Conservation (phyloP, 2,888 invertebrate species). For the Cataglyphis cursor region DNA sequence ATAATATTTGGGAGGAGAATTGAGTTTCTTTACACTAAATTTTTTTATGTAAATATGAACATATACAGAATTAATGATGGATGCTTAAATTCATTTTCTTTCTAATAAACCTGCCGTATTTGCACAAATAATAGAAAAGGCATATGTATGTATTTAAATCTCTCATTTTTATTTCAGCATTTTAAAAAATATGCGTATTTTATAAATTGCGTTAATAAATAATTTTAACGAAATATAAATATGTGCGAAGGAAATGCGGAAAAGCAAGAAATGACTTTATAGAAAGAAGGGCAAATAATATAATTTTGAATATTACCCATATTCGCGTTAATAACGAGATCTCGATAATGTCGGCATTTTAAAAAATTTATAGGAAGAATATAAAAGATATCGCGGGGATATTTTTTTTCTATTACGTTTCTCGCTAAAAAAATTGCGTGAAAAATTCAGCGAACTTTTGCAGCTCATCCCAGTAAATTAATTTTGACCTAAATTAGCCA, state of each 20-base stretch:
- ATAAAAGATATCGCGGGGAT: background rate
- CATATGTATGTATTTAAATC: background rate
- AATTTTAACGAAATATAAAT: background rate
- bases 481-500: slow-evolving; percentile 41
- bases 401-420: slow-evolving; percentile 15
- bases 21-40: slow-evolving; percentile 17
- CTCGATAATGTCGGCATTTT: background rate
- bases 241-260: background rate
- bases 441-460: slow-evolving; percentile 26
- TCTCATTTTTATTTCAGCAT: background rate
- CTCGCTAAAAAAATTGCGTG: background rate
- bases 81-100: background rate
- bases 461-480: slow-evolving; percentile 2
- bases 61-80: slow-evolving; percentile 4
- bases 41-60: background rate
- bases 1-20: slow-evolving; percentile 31
- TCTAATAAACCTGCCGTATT: background rate
- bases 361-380: background rate
- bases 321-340: slow-evolving; percentile 7
- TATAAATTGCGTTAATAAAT: background rate
- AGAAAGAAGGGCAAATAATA: background rate
- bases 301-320: background rate
- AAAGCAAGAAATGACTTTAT: background rate
- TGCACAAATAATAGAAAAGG: background rate
- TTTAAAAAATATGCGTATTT: background rate